Evolutionary conservation across 2,888 invertebrate species (phyloP), one percentile per base, ranked within the genome.

Genomic region (Plutella xylostella): DNA sequence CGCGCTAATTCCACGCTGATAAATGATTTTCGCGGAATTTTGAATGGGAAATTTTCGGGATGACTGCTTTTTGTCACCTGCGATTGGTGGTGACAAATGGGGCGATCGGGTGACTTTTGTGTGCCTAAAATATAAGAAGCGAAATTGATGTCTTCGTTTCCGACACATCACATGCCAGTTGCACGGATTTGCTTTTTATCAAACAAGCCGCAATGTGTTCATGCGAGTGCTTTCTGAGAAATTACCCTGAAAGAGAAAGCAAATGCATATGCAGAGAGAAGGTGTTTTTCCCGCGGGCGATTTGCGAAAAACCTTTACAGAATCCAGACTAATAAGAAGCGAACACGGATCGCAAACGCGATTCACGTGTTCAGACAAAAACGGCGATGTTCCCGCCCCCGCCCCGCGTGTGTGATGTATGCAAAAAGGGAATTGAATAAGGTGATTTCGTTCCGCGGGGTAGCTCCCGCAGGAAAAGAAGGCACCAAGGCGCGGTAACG

Each of bases 351-450:
- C 72, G 65, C 75, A 78, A 82, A 80, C 79, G 78, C 75, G 72
- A 69, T 83, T 82, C 82, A 67, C 79, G 68, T 83, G 82, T 83
- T 75, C 76, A 76, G 75, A 79, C 75, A 78, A 77, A 72, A 76
- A 72, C 73, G 55, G 53, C 64, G 57, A 61, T 66, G 67, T 69
- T 72, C 69, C 74, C 79, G 75, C 70, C 58, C 62, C 65, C 68
- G 64, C 62, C 65, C 68, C 65, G 63, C 62, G 74, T 72, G 67
- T 75, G 79, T 75, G 80, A 82, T 80, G 77, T 83, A 83, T 83
- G 83, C 83, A 82, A 82, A 82, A 75, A 82, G 77, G 79, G 80
- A 83, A 83, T 83, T 80, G 83, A 83, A 83, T 82, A 83, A 83
- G 82, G 80, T 82, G 82, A 83, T 83, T 82, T 82, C 66, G 77